These are phyloP conservation scores for Dromaius novaehollandiae DNA, from an alignment of 2,113 vertebrate genomes.

Conservation along the genomic window DNA sequence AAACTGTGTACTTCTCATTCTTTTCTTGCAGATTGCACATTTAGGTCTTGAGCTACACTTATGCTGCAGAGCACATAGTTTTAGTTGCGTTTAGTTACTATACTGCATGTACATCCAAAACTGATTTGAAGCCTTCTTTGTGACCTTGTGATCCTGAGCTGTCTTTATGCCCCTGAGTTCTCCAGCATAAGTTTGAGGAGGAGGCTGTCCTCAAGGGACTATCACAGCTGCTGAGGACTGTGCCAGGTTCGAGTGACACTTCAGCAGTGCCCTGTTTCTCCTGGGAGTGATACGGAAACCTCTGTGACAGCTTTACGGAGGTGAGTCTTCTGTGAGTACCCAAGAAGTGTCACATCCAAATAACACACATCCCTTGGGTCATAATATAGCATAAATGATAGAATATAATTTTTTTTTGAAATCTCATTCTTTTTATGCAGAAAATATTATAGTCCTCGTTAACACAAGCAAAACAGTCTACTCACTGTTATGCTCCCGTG, in stretches of 20 bases:
- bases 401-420: background rate
- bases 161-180: background rate
- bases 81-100: background rate
- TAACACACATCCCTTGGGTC: background rate
- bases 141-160: background rate
- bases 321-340: background rate
- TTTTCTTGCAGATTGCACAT: background rate
- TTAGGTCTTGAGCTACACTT: background rate
- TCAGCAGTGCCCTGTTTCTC: background rate
- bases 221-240: background rate
- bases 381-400: background rate
- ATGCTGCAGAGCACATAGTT: background rate
- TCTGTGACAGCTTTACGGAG: background rate
- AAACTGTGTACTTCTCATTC: background rate
- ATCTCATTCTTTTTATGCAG: background rate
- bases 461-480: background rate
- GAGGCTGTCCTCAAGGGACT: background rate
- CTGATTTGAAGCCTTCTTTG: background rate
- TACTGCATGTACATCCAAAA: background rate
- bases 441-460: background rate
- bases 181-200: background rate
- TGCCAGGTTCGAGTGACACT: background rate
- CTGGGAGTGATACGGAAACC: background rate
- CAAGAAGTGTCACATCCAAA: background rate
- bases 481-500: fast-evolving